Evolutionary conservation across 2,113 vertebrate genomes (phyloP).

Genomic region (Rostratula benghalensis): DNA sequence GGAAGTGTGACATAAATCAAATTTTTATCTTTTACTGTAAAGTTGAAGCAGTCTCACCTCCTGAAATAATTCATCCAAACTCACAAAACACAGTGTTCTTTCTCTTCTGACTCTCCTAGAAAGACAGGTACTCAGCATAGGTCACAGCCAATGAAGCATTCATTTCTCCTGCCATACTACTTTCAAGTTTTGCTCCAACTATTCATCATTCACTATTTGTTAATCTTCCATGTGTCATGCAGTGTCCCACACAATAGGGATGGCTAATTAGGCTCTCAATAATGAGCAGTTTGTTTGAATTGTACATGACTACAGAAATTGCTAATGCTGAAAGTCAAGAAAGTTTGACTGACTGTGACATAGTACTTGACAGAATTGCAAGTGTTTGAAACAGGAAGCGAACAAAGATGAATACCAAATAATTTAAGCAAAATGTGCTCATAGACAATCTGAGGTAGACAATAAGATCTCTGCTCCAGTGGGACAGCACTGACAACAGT

Average conservation of each 20-base stretch:
- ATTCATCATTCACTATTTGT: neutral
- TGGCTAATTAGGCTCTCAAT: conserved; percentile 3
- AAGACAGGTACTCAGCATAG: neutral
- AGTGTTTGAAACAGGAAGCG: fast-evolving
- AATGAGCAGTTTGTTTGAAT: conserved; percentile 1
- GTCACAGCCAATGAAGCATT: neutral
- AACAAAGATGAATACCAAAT: neutral
- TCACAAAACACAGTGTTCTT: neutral
- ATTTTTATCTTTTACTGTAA: neutral
- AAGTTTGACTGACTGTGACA: conserved; percentile 6
- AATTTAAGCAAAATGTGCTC: neutral
- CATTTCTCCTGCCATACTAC: neutral
- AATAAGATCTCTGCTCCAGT: neutral
- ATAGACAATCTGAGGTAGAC: neutral
- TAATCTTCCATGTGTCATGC: neutral
- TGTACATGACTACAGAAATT: neutral
- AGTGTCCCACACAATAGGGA: neutral
- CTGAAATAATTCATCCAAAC: neutral
- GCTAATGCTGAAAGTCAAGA: neutral
- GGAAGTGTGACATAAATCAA: conserved; percentile 12
- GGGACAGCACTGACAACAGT: neutral
- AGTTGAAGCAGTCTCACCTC: neutral
- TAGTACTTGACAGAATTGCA: neutral
- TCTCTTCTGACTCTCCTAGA: neutral
- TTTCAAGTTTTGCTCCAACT: neutral